These are phyloP conservation scores for Lagenorhynchus albirostris DNA, from an alignment of 2,113 vertebrate genomes.

Conservation along the genomic window DNA sequence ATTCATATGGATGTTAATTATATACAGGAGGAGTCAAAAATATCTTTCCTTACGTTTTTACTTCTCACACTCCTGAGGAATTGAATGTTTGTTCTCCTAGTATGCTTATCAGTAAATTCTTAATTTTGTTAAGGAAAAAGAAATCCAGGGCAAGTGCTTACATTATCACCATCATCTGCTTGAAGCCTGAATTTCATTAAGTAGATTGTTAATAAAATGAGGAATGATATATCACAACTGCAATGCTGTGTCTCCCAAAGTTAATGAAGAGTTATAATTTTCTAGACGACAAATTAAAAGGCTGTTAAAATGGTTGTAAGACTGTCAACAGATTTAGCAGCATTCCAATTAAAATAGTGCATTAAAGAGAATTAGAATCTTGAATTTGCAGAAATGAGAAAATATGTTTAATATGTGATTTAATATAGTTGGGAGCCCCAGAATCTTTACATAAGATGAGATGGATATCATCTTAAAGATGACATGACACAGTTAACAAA, in stretches of 20 bases:
- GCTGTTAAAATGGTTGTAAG: conserved; percentile 81
- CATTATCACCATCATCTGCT: conserved; percentile 76
- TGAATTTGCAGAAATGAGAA: conserved; percentile 76
- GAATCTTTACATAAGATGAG: conserved; percentile 60
- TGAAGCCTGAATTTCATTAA: conserved; percentile 80
- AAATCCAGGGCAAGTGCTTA: conserved; percentile 72
- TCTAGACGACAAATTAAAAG: conserved; percentile 85
- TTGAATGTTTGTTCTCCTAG: conserved; percentile 53
- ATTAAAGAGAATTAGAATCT: conserved; percentile 78
- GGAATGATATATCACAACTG: conserved; percentile 80
- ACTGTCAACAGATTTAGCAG: conserved; percentile 78
- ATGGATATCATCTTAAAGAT: conserved; percentile 46
- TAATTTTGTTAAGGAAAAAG: conserved; percentile 64
- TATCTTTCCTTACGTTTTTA: conserved; percentile 34
- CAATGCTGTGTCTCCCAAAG: conserved; percentile 79
- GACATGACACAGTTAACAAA: conserved; percentile 46
- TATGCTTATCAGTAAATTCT: conserved; percentile 70
- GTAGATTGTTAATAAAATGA: conserved; percentile 81
- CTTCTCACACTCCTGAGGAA: conserved; percentile 51
- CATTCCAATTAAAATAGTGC: conserved; percentile 80
- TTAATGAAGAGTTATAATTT: conserved; percentile 85
- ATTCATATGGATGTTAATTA: conserved; percentile 14
- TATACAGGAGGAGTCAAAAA: background rate
- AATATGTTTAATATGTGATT: conserved; percentile 74
- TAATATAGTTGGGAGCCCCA: conserved; percentile 58